Conservation (phyloP, 2,113 vertebrate genomes). For the Fukomys damarensis region DNA sequence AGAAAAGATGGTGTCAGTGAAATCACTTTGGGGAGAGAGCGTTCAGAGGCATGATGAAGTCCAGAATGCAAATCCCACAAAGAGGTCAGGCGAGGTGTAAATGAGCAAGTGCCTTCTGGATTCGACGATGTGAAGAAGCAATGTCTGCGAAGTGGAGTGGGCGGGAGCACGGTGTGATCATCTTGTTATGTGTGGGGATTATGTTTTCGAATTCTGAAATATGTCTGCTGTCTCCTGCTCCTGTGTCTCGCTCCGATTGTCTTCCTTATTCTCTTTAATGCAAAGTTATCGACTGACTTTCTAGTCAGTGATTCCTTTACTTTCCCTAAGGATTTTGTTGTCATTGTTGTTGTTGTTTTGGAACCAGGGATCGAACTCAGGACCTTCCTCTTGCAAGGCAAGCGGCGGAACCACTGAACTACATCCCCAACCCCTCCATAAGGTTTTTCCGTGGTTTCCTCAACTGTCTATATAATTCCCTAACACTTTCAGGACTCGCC, state of each 20-base stretch:
- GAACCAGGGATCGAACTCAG: too few relatives aligned
- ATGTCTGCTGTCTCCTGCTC: background rate
- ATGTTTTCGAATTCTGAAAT: background rate
- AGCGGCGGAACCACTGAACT: too few relatives aligned
- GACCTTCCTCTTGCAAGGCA: too few relatives aligned
- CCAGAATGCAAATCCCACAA: too few relatives aligned
- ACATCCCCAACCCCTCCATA: too few relatives aligned
- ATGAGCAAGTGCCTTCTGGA: too few relatives aligned
- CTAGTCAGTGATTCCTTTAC: background rate
- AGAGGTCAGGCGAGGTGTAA: background rate
- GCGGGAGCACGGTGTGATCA: background rate
- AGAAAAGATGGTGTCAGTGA: background rate
- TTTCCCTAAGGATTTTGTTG: background rate
- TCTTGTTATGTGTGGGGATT: background rate
- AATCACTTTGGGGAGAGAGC: background rate
- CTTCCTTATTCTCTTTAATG: background rate
- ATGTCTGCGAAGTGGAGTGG: background rate
- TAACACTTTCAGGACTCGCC: background rate
- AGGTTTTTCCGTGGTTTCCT: background rate
- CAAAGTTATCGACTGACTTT: background rate
- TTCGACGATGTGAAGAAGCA: background rate
- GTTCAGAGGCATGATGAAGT: background rate
- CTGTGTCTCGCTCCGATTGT: background rate
- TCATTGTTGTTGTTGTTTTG: too few relatives aligned
- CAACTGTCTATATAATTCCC: background rate